Percentiles rank a stretch among this genome's conserved stretches.
These are phyloP conservation scores for Allygus modestus DNA, from an alignment of 2,888 invertebrate genomes.

Conservation along the genomic window DNA sequence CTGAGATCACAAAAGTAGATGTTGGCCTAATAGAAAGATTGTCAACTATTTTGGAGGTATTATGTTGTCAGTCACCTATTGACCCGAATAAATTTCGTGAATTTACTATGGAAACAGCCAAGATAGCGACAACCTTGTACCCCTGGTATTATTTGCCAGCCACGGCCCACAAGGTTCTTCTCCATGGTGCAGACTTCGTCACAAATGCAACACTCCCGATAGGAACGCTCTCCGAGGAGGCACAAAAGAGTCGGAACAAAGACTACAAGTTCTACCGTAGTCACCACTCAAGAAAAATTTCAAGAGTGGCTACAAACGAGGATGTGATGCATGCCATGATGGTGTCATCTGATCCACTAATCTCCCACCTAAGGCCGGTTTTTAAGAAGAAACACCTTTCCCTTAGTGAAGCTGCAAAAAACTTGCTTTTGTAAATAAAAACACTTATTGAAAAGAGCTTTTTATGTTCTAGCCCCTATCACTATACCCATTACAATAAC, in stretches of 20 bases:
- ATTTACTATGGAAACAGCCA: too few relatives aligned
- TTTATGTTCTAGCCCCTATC: too few relatives aligned
- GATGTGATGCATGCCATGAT: background rate
- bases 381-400: background rate
- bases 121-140: constrained; percentile 64
- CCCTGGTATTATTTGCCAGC: constrained; percentile 72
- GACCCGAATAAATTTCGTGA: too few relatives aligned
- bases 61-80: too few relatives aligned
- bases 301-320: background rate
- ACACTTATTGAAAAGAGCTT: too few relatives aligned
- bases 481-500: too few relatives aligned
- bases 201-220: constrained; percentile 67
- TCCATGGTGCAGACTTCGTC: constrained; percentile 70
- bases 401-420: too few relatives aligned
- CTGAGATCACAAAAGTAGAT: too few relatives aligned
- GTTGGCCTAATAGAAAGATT: too few relatives aligned
- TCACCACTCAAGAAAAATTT: background rate
- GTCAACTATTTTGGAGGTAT: too few relatives aligned
- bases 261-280: background rate
- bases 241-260: constrained; percentile 71
- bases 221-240: constrained; percentile 71
- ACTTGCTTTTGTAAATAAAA: too few relatives aligned
- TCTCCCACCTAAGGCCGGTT: background rate
- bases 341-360: background rate
- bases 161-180: constrained; percentile 70